phyloP scores from a whole-genome alignment of 2,797 vertebrate species.

The Gymnocypris eckloni region DNA sequence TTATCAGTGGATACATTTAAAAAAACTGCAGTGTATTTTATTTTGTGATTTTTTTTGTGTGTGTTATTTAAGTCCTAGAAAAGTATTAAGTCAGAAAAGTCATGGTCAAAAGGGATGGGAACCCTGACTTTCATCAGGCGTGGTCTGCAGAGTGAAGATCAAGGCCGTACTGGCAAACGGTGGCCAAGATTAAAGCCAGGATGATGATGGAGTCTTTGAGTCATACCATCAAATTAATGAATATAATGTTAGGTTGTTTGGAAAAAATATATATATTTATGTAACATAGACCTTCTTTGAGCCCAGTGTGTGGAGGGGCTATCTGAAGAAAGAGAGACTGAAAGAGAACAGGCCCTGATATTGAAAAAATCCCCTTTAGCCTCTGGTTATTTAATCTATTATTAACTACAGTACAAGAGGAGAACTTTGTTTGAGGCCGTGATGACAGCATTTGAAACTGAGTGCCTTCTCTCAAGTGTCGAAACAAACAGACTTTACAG shows the following conservation, averaged over 20 bases:
- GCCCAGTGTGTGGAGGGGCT: constrained; percentile 48
- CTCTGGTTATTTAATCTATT: constrained; percentile 47
- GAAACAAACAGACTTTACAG: constrained; percentile 8
- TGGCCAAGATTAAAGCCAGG: background rate
- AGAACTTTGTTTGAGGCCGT: constrained; percentile 31
- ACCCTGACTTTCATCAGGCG: background rate
- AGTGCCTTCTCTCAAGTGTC: constrained; percentile 20
- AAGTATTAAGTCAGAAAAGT: background rate
- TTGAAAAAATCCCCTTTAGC: constrained; percentile 43
- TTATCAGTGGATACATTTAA: background rate
- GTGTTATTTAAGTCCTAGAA: background rate
- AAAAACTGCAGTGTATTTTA: background rate
- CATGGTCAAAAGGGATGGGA: background rate
- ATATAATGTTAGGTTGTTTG: background rate
- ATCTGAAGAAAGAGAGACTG: constrained; percentile 28
- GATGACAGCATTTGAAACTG: constrained; percentile 36
- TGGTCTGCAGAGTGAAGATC: background rate
- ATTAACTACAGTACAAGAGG: constrained; percentile 45
- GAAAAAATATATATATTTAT: background rate
- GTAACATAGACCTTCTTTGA: background rate
- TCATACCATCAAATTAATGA: constrained; percentile 12
- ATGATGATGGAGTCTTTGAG: constrained; percentile 5
- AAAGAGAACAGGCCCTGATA: constrained; percentile 37
- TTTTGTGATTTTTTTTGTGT: background rate
- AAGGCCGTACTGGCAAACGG: background rate